Evolutionary conservation across 2,888 invertebrate species (phyloP), one percentile per base, ranked within the genome.

Genomic region (Drosophila nigricruria): DNA sequence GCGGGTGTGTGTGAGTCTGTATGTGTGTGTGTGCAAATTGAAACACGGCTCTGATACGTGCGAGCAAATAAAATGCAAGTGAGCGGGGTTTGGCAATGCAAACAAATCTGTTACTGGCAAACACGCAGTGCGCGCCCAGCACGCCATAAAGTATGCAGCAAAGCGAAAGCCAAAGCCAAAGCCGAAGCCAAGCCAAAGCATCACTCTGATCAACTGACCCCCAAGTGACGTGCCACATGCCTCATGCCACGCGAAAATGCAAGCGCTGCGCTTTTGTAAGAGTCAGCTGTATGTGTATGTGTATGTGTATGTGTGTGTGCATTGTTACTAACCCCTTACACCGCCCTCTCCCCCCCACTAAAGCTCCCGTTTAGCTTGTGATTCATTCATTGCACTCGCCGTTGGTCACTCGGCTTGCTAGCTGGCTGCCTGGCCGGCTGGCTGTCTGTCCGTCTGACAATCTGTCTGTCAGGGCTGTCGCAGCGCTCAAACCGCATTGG

Each of bases 41-140:
- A 87, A 87, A 83, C 89, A 81, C 77, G 90, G 74, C 89, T 81
- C 43, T 73, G 81, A 88, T 75, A 87, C 88, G 85, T 89, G 86
- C 77, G 38, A 68, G 70, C 77, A 77, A 81, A 79, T 76, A 82
- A 82, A 78, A 73, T 63, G 36, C 23, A 36, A 50, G 42, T n/a
- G 36, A 12, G 32, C 14, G 23, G 23, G 32, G 43, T n/a, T 34
- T 34, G 32, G 66, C 66, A 52, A 49, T 42, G 66, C 86, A 82
- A 89, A 85, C 82, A 85, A 86, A 86, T 86, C 82, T 76, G 76
- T 77, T 81, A 74, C 82, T 69, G 59, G 70, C 73, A 79, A 89
- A 77, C 84, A 89, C 72, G 87, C 84, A 79, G 69, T 56, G 66
- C 56, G 58, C 56, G 53, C 62, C 64, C 80, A 69, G 77, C 80